phyloP scores from a whole-genome alignment of 1,140 invertebrate species.

The Hyles vespertilio region DNA sequence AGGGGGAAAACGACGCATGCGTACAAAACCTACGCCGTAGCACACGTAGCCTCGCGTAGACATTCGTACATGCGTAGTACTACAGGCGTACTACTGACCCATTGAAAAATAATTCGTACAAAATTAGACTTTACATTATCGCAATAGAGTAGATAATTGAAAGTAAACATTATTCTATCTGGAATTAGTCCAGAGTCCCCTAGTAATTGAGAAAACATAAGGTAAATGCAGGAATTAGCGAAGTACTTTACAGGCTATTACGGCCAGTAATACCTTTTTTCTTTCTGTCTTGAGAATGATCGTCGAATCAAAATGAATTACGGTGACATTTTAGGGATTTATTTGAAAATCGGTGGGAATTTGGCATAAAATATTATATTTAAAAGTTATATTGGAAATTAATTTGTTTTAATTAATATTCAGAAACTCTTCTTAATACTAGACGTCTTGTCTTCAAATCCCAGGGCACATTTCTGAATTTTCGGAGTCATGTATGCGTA shows the following conservation, averaged over 20 bases:
- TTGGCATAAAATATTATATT: no score
- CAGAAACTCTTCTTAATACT: no score
- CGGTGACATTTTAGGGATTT: no score
- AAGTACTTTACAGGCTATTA: constrained; percentile 4
- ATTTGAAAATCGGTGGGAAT: no score
- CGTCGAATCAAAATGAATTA: no score
- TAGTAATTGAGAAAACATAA: constrained; percentile 5
- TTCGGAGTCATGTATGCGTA: no score
- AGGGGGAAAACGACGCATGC: not conserved
- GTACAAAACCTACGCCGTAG: not conserved
- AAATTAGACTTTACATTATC: constrained; percentile 1
- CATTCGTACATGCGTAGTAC: not conserved
- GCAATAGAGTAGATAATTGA: constrained; percentile 7
- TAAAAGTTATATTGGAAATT: no score
- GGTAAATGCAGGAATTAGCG: constrained; percentile 7
- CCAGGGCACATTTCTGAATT: no score
- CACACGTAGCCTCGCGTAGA: not conserved
- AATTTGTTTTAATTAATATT: no score
- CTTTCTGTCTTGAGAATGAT: no score
- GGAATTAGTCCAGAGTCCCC: not conserved
- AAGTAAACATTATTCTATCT: not conserved
- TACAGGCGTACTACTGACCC: not conserved
- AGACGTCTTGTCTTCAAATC: no score
- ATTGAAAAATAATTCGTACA: not conserved
- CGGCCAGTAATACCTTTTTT: not conserved